Evolutionary conservation across 2,888 invertebrate genomes (phyloP).

Genomic region (Conistra vaccinii): DNA sequence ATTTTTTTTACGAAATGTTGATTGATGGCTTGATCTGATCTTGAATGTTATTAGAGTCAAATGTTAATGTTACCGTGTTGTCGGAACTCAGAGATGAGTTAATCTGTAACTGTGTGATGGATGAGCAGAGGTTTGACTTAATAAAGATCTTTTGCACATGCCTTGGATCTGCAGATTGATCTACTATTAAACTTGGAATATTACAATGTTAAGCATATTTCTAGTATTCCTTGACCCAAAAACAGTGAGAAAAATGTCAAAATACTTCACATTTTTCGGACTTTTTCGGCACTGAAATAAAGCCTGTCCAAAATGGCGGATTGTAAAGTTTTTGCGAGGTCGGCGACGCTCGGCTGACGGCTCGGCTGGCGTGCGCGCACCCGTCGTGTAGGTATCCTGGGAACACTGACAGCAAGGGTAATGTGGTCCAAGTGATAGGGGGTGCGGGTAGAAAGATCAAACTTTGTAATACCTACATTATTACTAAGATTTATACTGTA

Average conservation of each 20-base stretch:
- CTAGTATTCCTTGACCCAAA: not conserved
- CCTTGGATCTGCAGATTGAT: not conserved
- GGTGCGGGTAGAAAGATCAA: not conserved
- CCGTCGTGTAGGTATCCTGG: slow-evolving; percentile 36
- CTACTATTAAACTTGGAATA: not conserved
- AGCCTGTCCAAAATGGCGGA: slow-evolving; percentile 31
- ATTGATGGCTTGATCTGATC: slow-evolving; percentile 43
- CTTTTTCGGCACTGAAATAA: slow-evolving; percentile 33
- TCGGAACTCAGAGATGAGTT: slow-evolving; percentile 27
- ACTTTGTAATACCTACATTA: not conserved
- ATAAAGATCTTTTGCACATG: slow-evolving; percentile 3
- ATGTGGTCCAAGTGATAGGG: slow-evolving; percentile 8
- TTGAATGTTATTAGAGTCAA: slow-evolving; percentile 40
- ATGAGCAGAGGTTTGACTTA: slow-evolving; percentile 5
- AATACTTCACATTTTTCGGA: slow-evolving; percentile 11
- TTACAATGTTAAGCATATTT: not conserved
- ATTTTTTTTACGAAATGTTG: slow-evolving; percentile 32
- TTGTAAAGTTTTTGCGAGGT: slow-evolving; percentile 46
- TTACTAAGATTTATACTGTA: not conserved
- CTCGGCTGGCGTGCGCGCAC: slow-evolving; percentile 15
- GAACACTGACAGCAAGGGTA: slow-evolving; percentile 27
- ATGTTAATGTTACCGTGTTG: slow-evolving; percentile 29
- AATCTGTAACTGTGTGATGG: slow-evolving; percentile 35
- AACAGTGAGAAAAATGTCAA: not conserved
- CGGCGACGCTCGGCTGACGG: slow-evolving; percentile 14